Percentiles rank a stretch among this genome's conserved stretches.
Evolutionary conservation across 92 coral and sea anemone species (phyloP).

Genomic region (Diadumene lineata): DNA sequence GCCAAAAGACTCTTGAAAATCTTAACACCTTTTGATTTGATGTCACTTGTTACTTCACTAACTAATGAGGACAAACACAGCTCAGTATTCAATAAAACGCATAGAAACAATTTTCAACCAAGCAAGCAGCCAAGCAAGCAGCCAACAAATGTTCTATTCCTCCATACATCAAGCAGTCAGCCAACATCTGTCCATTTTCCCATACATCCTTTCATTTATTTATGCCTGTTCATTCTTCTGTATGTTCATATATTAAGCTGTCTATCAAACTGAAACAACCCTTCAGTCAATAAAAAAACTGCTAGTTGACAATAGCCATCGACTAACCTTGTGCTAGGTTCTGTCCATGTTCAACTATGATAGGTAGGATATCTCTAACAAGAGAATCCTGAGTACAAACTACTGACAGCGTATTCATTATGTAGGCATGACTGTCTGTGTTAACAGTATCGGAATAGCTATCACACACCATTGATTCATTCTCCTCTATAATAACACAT

Average conservation of each 20-base stretch:
- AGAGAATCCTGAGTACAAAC: conserved; percentile 77
- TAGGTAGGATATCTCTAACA: conserved; percentile 68
- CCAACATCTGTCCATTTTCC: too few species aligned
- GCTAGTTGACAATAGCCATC: not conserved
- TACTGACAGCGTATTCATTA: conserved; percentile 71
- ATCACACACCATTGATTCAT: conserved; percentile 66
- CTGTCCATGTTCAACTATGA: conserved; percentile 57
- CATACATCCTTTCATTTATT: too few species aligned
- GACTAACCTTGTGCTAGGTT: conserved; percentile 60
- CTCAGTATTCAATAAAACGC: not conserved
- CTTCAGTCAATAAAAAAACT: not conserved
- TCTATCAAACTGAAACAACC: not conserved
- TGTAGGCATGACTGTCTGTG: conserved; percentile 57
- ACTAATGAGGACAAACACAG: conserved; percentile 2
- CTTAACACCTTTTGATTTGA: conserved; percentile 23
- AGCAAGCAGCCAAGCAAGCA: not conserved
- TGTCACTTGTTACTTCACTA: conserved; percentile 17
- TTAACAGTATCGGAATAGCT: conserved; percentile 26
- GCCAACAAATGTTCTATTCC: too few species aligned
- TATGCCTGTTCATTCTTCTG: too few species aligned
- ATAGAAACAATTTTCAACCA: not conserved
- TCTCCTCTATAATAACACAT: conserved; percentile 48
- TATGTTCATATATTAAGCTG: too few species aligned
- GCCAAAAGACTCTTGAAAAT: conserved; percentile 50
- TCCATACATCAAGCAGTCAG: not conserved